Percentiles rank a stretch among this genome's conserved stretches.
Conservation (phyloP, 2,113 vertebrate genomes). For the Indicator indicator region DNA sequence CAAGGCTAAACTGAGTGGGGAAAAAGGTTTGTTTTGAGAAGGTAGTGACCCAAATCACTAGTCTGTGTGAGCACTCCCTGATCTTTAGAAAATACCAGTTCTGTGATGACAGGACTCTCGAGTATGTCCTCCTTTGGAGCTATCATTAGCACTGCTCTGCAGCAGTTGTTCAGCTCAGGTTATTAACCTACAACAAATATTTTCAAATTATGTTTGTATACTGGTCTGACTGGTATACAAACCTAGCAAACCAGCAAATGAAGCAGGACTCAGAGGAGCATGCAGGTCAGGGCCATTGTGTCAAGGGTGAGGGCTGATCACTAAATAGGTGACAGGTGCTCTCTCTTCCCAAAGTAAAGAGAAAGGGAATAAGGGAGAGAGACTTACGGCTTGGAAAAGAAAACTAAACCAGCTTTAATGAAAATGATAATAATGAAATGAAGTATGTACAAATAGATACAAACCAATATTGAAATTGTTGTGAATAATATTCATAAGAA, state of each 20-base stretch:
- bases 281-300: background rate
- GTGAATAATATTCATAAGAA: no score
- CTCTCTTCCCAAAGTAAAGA: no score
- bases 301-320: no score
- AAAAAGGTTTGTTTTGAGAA: background rate
- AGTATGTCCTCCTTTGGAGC: background rate
- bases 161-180: background rate
- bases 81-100: fast-evolving
- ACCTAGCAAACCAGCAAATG: background rate
- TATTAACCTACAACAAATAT: background rate
- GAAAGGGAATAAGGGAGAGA: no score
- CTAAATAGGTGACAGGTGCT: no score
- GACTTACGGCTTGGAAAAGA: no score
- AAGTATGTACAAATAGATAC: no score
- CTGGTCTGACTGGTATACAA: background rate
- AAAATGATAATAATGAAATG: no score
- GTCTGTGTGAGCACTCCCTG: fast-evolving
- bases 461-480: no score
- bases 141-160: background rate
- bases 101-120: background rate
- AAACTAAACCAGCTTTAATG: no score
- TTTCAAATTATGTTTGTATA: background rate
- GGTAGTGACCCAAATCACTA: fast-evolving
- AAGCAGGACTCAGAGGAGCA: fast-evolving
- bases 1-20: background rate